phyloP scores from a whole-genome alignment of 2,113 vertebrate species.

The Myanophis thanlyinensis region DNA sequence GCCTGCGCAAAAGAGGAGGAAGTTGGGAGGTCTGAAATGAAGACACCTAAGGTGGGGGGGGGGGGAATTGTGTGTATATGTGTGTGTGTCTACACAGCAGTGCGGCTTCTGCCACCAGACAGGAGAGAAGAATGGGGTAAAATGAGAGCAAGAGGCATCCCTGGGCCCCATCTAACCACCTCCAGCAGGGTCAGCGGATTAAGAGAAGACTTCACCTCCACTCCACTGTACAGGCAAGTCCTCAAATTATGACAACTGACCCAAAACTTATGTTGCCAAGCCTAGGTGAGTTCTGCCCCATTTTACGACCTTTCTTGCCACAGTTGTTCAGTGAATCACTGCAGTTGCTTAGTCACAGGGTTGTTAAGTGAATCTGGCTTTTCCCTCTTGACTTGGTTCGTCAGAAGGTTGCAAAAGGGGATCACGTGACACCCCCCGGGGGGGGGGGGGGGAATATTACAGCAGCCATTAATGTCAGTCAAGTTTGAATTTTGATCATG shows the following conservation, averaged over 20 bases:
- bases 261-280: background rate
- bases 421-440: too few species aligned
- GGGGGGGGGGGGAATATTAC: too few species aligned
- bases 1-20: slow-evolving; percentile 44
- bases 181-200: background rate
- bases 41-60: too few species aligned
- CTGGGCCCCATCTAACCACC: background rate
- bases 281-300: background rate
- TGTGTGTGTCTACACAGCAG: background rate
- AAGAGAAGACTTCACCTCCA: background rate
- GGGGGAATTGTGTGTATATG: too few species aligned
- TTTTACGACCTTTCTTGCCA: background rate
- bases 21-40: accelerated
- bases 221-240: background rate
- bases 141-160: accelerated
- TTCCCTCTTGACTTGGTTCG: too few species aligned
- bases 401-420: too few species aligned
- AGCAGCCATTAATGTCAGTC: too few species aligned
- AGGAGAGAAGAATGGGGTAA: accelerated
- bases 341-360: background rate
- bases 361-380: too few species aligned
- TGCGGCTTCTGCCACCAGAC: accelerated
- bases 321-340: background rate
- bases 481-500: too few species aligned
- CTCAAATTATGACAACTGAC: background rate